These are phyloP conservation scores for Petrocephalus zakoni DNA, from an alignment of 2,113 vertebrate species.

Conservation along the genomic window DNA sequence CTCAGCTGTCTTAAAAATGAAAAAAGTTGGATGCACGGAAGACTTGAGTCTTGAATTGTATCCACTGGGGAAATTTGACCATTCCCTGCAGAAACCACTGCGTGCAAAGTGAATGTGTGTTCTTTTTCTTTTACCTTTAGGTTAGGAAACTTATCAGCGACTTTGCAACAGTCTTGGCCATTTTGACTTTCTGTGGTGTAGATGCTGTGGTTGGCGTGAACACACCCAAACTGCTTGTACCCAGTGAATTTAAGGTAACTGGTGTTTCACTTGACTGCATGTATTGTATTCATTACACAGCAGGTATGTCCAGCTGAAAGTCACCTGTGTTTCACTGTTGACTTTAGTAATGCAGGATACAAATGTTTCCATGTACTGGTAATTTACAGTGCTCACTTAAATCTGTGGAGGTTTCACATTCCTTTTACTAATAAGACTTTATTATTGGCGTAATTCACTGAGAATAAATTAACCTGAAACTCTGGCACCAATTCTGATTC, in stretches of 20 bases:
- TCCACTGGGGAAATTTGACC: neutral
- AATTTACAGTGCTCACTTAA: neutral
- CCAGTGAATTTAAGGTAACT: slow-evolving; percentile 93
- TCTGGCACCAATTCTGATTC: neutral
- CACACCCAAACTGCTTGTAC: slow-evolving; percentile 94
- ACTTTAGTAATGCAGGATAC: neutral
- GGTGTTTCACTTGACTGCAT: neutral
- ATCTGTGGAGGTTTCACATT: slow-evolving; percentile 4
- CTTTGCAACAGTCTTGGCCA: slow-evolving; percentile 93
- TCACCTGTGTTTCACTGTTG: neutral
- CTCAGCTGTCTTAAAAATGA: neutral
- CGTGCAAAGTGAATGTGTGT: neutral
- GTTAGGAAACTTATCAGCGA: slow-evolving; percentile 95
- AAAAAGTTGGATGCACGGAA: neutral
- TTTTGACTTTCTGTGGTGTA: slow-evolving; percentile 88
- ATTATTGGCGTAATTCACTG: neutral
- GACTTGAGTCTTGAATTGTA: neutral
- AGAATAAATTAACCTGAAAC: slow-evolving; percentile 13
- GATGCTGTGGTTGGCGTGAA: slow-evolving; percentile 90
- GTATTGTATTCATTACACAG: neutral
- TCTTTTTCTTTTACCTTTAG: slow-evolving; percentile 49
- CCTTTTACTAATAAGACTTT: neutral
- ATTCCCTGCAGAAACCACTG: neutral
- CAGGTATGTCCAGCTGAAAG: neutral
- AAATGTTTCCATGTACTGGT: neutral